Percentiles rank a stretch among this genome's conserved stretches.
phyloP scores from a whole-genome alignment of 1,140 invertebrate species.

The Musca domestica region DNA sequence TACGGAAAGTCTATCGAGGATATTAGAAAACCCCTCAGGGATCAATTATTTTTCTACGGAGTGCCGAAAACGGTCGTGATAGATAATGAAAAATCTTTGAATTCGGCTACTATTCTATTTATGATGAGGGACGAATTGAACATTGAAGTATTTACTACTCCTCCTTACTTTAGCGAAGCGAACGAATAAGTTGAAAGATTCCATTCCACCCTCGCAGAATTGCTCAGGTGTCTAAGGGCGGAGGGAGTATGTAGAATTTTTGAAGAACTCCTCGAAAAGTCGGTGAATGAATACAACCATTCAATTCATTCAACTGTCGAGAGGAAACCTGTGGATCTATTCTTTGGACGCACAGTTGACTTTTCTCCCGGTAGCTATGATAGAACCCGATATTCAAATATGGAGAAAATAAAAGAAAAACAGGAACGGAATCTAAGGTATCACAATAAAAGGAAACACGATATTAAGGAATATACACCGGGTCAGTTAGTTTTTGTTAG shows the following conservation, averaged over 20 bases:
- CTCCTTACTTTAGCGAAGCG: too few relatives aligned
- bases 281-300: not conserved
- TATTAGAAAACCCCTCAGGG: not conserved
- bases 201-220: constrained; percentile 11
- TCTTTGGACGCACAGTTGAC: too few relatives aligned
- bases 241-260: not conserved
- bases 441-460: not conserved
- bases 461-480: not conserved
- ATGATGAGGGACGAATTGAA: constrained; percentile 8
- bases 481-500: not conserved
- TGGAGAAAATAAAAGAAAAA: not conserved
- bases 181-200: constrained; percentile 25
- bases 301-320: too few relatives aligned
- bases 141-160: constrained; percentile 11
- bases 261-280: not conserved
- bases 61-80: constrained; percentile 1
- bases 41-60: too few relatives aligned
- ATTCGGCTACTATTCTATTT: not conserved
- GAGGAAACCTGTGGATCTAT: too few relatives aligned
- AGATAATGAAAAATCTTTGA: constrained; percentile 8
- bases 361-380: too few relatives aligned
- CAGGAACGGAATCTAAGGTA: constrained; percentile 6
- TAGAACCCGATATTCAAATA: constrained; percentile 34
- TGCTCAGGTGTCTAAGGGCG: constrained; percentile 6
- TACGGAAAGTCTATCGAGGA: not conserved